Evolutionary conservation across 2,797 vertebrate genomes (phyloP).

Genomic region (Pitangus sulphuratus): DNA sequence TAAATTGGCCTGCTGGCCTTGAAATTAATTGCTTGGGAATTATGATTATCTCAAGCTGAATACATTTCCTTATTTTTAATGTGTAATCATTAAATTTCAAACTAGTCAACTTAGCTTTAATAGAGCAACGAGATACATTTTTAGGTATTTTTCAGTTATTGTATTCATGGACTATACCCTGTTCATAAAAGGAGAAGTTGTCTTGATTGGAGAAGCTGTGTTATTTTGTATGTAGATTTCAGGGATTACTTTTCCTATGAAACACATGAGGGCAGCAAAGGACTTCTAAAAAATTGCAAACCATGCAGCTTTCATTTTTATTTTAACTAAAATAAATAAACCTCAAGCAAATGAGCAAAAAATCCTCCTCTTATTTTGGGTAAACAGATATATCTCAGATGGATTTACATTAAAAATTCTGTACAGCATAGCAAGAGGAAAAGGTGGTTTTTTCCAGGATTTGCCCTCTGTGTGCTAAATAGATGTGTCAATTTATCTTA

Average conservation of each 20-base stretch:
- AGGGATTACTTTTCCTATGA: neutral
- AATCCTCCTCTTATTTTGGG: neutral
- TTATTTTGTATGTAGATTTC: neutral
- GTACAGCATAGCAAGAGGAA: neutral
- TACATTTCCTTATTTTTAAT: neutral
- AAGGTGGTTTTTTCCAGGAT: neutral
- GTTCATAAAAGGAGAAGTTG: neutral
- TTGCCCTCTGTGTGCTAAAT: neutral
- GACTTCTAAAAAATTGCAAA: constrained; percentile 15
- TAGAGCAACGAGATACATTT: neutral
- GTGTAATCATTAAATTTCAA: neutral
- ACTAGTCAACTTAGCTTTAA: neutral
- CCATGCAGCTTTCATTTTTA: neutral
- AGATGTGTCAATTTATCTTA: neutral
- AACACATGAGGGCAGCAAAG: constrained; percentile 74
- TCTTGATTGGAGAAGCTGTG: neutral
- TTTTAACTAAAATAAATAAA: neutral
- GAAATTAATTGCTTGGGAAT: neutral
- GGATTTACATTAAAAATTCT: neutral
- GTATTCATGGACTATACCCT: neutral
- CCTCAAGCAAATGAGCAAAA: neutral
- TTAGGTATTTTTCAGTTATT: neutral
- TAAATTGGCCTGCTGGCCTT: neutral
- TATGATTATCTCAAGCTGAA: neutral
- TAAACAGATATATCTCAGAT: neutral